Base-by-base conservation (phyloP, 2,888 invertebrate genomes). In the Nomada lathburiana region DNA sequence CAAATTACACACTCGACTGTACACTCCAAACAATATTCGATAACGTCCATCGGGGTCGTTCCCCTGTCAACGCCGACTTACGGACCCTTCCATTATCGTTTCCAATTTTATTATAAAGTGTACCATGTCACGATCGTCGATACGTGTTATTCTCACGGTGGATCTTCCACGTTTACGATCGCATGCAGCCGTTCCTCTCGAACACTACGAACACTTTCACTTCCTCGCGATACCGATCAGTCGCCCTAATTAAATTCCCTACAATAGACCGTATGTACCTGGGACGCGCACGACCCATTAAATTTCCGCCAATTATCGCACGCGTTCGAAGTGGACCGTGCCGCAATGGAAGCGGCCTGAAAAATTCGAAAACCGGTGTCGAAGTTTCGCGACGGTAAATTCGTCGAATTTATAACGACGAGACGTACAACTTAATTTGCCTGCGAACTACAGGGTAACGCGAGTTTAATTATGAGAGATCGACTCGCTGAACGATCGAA, bases 401-500 rank as follows among this genome's bases (percentile, higher is more conserved):
- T 65, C 67, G 52, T 18, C 18, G 53, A 80, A 73, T 81, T 81
- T 80, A 69, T 55, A 64, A 62, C 62, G 18, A 26, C 62, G 18
- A 44, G 20, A 16, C 42, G 23, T 26, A 26, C 44, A 26, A 11
- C 50, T 55, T 72, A 79, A 72, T 79, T 68, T 81, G 47, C 68
- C 73, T 42, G 26, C 44, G 42, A 42, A 44, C 10, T 11, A 53
- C 57, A 47, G 26, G 59, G 53, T 65, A 65, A 69, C 36, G 57
- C 52, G 53, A 68, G 75, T 76, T 84, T 85, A 85, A 85, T 85
- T 85, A 78, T 73, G 73, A 65, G 62, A 67, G 59, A 77, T 80
- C 80, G 73, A 42, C 59, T 13, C 50, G 47, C 3, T 29, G 50
- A 67, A 64, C 36, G 68, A 74, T 82, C 75, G 59, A n/a, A 7